Percentiles rank a stretch among this genome's conserved stretches.
These are phyloP conservation scores for Drosophila sechellia DNA, from an alignment of 1,140 invertebrate genomes.

Conservation along the genomic window DNA sequence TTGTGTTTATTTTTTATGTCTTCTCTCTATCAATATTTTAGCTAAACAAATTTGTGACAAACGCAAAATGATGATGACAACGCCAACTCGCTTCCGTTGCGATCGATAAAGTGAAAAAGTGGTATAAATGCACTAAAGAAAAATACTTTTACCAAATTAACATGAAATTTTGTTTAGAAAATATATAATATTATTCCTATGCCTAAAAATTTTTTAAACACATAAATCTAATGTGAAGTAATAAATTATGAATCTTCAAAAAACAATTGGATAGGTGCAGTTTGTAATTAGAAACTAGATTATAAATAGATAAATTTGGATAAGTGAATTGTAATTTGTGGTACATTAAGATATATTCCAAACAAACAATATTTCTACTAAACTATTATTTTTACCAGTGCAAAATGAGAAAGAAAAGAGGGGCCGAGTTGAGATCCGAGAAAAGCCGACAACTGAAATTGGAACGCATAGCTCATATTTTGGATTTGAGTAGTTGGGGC, in stretches of 20 bases:
- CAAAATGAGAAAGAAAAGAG: conserved; percentile 15
- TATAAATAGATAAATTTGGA: too few species aligned
- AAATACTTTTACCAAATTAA: conserved; percentile 1
- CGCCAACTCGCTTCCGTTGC: conserved; percentile 69
- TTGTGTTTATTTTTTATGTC: conserved; percentile 24
- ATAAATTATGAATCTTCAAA: too few species aligned
- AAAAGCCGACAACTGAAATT: conserved; percentile 52
- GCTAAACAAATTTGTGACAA: conserved; percentile 67
- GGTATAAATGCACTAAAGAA: not conserved
- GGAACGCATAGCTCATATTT: conserved; percentile 54
- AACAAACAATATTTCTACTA: not conserved
- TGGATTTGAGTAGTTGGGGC: conserved; percentile 2
- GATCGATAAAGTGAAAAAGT: conserved; percentile 5
- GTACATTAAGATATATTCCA: too few species aligned
- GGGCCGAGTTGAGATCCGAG: conserved; percentile 22
- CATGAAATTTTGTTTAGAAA: too few species aligned
- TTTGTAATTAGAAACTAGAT: too few species aligned
- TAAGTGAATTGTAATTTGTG: too few species aligned
- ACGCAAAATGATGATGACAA: conserved; percentile 50
- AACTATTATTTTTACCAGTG: not conserved
- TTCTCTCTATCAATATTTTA: conserved; percentile 58
- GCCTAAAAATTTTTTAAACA: too few species aligned
- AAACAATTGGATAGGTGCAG: too few species aligned
- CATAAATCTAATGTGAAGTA: too few species aligned
- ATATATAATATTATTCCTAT: too few species aligned